Conservation (phyloP, 2,797 vertebrate genomes). For the Iguana delicatissima region DNA sequence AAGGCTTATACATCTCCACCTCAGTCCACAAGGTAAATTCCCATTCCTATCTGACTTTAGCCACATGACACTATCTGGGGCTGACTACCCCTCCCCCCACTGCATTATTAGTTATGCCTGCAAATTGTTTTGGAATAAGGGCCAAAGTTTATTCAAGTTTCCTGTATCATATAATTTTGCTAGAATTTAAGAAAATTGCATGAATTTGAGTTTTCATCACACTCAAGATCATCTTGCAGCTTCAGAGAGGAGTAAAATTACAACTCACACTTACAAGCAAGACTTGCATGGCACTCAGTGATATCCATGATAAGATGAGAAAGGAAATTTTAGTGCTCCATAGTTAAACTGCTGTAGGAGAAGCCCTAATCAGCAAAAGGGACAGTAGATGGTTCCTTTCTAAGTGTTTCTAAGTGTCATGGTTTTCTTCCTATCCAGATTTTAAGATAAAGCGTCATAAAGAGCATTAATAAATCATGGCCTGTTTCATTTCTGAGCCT, state of each 20-base stretch:
- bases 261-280: slow-evolving; percentile 44
- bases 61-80: neutral
- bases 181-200: slow-evolving; percentile 25
- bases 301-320: slow-evolving; percentile 54
- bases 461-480: slow-evolving; percentile 40
- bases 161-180: neutral
- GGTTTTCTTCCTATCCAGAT: slow-evolving; percentile 48
- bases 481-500: slow-evolving; percentile 50
- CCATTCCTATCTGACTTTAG: neutral
- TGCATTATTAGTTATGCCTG: neutral
- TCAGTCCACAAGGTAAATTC: neutral
- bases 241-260: neutral
- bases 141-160: neutral
- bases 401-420: slow-evolving; percentile 44
- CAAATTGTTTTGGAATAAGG: neutral
- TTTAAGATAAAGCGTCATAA: slow-evolving; percentile 26
- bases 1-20: no score
- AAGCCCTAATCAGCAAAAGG: slow-evolving; percentile 37
- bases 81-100: neutral
- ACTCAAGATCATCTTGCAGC: slow-evolving; percentile 31
- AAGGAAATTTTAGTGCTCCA: slow-evolving; percentile 47
- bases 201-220: slow-evolving; percentile 20
- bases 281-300: neutral
- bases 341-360: slow-evolving; percentile 37
- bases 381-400: slow-evolving; percentile 19